Evolutionary conservation across 2,797 vertebrate genomes (phyloP).

Genomic region (Lepus townsendii): DNA sequence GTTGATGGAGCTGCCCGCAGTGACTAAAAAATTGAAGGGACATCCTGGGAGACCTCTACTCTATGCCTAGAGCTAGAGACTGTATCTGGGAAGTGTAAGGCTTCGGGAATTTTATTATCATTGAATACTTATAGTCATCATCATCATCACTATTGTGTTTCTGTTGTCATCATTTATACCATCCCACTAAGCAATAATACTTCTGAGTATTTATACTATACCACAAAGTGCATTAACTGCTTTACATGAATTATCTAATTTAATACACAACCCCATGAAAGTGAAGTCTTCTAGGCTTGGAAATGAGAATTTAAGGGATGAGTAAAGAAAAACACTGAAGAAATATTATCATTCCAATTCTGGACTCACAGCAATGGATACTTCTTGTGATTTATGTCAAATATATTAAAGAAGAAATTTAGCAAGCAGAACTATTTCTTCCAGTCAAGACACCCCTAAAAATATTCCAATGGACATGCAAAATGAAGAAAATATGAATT

Average conservation of each 20-base stretch:
- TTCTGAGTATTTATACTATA: neutral
- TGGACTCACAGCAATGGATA: neutral
- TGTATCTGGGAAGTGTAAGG: neutral
- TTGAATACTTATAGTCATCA: neutral
- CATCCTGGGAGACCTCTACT: neutral
- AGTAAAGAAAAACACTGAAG: neutral
- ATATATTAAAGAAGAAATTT: neutral
- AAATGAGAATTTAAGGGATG: neutral
- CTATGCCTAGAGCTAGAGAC: neutral
- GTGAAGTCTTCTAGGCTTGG: neutral
- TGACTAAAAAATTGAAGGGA: neutral
- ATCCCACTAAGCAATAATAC: neutral
- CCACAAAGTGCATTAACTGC: neutral
- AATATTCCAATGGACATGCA: neutral
- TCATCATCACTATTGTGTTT: neutral
- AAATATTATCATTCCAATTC: neutral
- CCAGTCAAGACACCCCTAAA: neutral
- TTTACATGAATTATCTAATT: neutral
- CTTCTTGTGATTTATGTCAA: neutral
- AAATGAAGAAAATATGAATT: slow-evolving; percentile 10
- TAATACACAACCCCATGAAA: neutral
- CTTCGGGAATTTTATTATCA: neutral
- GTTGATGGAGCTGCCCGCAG: neutral
- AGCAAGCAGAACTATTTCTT: neutral
- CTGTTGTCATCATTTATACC: neutral